Conservation (phyloP, 35 echinoderm and acorn worm genomes). For the Holothuria glaberrima region DNA sequence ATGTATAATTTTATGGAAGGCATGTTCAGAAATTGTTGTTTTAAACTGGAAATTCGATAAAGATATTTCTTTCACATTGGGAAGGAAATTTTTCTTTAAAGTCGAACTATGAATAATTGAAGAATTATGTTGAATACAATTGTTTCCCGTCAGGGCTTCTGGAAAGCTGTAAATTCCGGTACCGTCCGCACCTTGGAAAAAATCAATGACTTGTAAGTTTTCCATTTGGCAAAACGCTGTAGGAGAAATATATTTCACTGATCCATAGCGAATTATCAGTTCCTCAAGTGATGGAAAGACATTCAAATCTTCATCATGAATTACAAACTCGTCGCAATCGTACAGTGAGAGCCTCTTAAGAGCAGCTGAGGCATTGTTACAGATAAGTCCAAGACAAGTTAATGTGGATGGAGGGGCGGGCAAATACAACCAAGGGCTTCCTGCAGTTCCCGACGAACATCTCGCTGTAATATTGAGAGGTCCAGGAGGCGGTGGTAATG, state of each 20-base stretch:
- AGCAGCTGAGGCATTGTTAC: too few relatives aligned
- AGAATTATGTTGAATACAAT: not conserved
- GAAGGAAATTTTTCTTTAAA: not conserved
- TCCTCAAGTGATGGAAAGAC: not conserved
- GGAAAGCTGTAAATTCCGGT: not conserved
- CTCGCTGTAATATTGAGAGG: not conserved
- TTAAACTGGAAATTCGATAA: slow-evolving; percentile 31
- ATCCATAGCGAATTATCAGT: not conserved
- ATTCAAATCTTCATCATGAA: slow-evolving; percentile 2
- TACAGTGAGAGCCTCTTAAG: not conserved
- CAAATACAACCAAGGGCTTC: not conserved
- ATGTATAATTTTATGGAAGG: slow-evolving; percentile 9
- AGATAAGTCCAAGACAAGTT: not conserved
- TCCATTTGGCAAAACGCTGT: not conserved
- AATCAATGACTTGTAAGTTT: not conserved
- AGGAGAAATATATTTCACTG: slow-evolving; percentile 8
- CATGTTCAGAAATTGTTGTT: not conserved
- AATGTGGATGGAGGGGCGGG: not conserved
- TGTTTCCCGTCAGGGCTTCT: not conserved
- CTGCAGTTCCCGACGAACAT: not conserved
- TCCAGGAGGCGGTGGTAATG: not conserved
- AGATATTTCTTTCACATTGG: not conserved
- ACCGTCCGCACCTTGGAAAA: not conserved
- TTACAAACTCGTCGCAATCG: not conserved
- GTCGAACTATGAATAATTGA: not conserved